A percentile compares a stretch with the other conserved stretches of the same genome.
phyloP scores from a whole-genome alignment of 2,888 invertebrate species.

The Noctua comes region DNA sequence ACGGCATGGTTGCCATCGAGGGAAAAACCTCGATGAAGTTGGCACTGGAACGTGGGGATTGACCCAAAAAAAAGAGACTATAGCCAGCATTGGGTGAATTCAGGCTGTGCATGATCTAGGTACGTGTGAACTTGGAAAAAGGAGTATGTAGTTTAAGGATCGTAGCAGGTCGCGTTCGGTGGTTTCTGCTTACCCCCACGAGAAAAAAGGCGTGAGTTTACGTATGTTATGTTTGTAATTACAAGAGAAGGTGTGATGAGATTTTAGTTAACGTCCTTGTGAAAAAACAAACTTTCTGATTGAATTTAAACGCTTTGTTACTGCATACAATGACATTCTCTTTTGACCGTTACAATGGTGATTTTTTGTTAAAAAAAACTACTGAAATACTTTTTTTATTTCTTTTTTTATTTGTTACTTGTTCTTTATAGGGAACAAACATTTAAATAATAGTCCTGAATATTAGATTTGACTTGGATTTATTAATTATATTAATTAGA shows the following conservation, averaged over 20 bases:
- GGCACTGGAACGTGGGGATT: not conserved
- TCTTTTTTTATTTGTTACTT: not conserved
- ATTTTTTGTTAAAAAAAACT: not conserved
- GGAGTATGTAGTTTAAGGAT: not conserved
- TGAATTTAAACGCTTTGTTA: conserved; percentile 18
- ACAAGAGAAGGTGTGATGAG: conserved; percentile 6
- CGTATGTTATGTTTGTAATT: not conserved
- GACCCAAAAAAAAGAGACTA: not conserved
- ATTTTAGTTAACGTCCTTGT: conserved; percentile 25
- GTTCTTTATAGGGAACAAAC: no score
- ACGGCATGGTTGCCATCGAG: not conserved
- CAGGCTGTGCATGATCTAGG: not conserved
- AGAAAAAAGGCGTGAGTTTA: not conserved
- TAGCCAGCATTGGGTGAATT: not conserved
- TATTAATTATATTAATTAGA: no score
- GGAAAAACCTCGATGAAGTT: not conserved
- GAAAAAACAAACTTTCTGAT: conserved; percentile 30
- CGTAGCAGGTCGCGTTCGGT: not conserved
- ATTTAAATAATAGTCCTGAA: no score
- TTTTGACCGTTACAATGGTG: conserved; percentile 20
- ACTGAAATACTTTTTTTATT: not conserved
- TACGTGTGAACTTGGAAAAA: not conserved
- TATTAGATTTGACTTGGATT: no score
- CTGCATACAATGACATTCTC: conserved; percentile 36
- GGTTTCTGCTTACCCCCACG: not conserved